These are phyloP conservation scores for Isoperla grammatica DNA, from an alignment of 2,888 invertebrate genomes.

Conservation along the genomic window DNA sequence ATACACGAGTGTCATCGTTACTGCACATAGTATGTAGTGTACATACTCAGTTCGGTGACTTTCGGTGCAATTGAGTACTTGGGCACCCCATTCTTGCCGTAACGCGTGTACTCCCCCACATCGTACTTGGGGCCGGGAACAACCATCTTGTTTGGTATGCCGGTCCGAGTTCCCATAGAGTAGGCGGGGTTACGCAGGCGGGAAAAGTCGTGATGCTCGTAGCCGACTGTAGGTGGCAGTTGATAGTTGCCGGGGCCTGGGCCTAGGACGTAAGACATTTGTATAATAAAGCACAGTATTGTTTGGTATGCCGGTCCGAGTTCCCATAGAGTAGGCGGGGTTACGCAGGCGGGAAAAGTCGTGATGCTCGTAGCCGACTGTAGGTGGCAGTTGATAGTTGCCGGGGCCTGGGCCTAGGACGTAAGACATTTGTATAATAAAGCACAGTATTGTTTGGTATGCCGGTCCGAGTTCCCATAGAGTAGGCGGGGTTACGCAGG, in stretches of 20 bases:
- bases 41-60: conserved; percentile 29
- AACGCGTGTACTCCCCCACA: conserved; percentile 47
- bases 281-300: too few relatives aligned
- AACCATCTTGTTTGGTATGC: conserved; percentile 35
- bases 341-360: conserved; percentile 56
- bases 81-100: conserved; percentile 47
- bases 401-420: conserved; percentile 61
- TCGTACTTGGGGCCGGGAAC: conserved; percentile 48
- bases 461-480: conserved; percentile 48
- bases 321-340: conserved; percentile 60
- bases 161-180: conserved; percentile 50
- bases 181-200: conserved; percentile 58
- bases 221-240: conserved; percentile 58
- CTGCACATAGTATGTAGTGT: too few relatives aligned
- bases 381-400: conserved; percentile 56
- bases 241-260: conserved; percentile 62
- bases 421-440: too few relatives aligned
- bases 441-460: conserved; percentile 36
- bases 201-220: conserved; percentile 55
- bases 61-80: conserved; percentile 50
- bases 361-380: conserved; percentile 55
- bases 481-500: conserved; percentile 57
- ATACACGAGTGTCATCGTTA: too few relatives aligned
- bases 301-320: conserved; percentile 36
- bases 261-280: conserved; percentile 50